phyloP scores from a whole-genome alignment of 37 sponge, comb jelly and placozoan species.

The Eunapius fragilis region DNA sequence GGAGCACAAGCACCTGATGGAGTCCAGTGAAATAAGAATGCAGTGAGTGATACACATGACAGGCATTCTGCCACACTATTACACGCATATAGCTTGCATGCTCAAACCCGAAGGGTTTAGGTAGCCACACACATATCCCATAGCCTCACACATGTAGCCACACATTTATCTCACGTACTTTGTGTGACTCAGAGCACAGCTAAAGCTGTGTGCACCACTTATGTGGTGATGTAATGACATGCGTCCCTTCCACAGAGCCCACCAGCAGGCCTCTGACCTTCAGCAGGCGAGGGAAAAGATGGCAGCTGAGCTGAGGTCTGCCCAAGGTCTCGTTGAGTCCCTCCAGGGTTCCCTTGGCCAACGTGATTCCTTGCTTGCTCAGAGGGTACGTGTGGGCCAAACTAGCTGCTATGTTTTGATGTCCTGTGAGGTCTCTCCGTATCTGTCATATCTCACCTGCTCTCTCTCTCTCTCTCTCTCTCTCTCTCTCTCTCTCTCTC shows the following conservation, averaged over 20 bases:
- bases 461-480: too few species aligned
- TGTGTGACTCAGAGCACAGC: too few species aligned
- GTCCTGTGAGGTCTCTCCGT: neutral
- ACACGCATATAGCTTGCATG: too few species aligned
- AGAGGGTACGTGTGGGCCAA: constrained; percentile 11
- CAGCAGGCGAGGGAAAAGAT: constrained; percentile 14
- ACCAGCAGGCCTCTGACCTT: constrained; percentile 10
- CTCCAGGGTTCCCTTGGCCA: neutral
- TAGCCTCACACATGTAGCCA: too few species aligned
- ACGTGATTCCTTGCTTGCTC: constrained; percentile 27
- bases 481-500: too few species aligned
- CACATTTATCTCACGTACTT: too few species aligned
- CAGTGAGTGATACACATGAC: constrained; percentile 12
- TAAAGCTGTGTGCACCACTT: too few species aligned
- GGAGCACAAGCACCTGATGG: constrained; percentile 25
- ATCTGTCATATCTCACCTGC: too few species aligned
- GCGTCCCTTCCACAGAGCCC: neutral
- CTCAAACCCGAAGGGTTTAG: too few species aligned
- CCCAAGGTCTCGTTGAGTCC: constrained; percentile 14
- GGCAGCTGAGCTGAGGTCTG: constrained; percentile 8
- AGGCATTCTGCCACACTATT: too few species aligned
- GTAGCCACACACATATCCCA: too few species aligned
- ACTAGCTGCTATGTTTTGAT: neutral
- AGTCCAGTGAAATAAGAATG: constrained; percentile 29
- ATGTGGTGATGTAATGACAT: too few species aligned